phyloP scores from a whole-genome alignment of 2,888 invertebrate species.

The Ectemnius continuus region DNA sequence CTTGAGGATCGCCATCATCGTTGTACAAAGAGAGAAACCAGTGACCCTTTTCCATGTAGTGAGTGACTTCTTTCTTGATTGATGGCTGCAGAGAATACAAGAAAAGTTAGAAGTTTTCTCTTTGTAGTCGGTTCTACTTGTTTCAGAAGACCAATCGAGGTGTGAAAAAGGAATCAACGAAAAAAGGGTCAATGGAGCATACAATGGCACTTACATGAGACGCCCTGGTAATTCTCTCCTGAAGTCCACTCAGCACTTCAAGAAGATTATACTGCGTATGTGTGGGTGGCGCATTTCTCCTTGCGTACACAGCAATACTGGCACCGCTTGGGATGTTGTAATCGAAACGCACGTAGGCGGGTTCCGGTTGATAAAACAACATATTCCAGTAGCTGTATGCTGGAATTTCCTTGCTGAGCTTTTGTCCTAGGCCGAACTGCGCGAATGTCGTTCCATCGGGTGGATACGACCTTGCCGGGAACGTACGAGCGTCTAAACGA shows the following conservation, averaged over 20 bases:
- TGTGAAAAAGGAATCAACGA: slow-evolving; percentile 24
- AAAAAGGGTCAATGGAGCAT: slow-evolving; percentile 62
- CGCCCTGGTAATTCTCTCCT: slow-evolving; percentile 89
- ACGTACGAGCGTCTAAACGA: slow-evolving; percentile 88
- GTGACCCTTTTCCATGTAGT: slow-evolving; percentile 97
- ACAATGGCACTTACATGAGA: slow-evolving; percentile 87
- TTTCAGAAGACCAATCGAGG: too few species aligned
- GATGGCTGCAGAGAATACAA: slow-evolving; percentile 82
- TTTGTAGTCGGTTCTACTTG: background rate
- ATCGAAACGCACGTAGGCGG: slow-evolving; percentile 96
- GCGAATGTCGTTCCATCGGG: slow-evolving; percentile 95
- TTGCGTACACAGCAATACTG: slow-evolving; percentile 96
- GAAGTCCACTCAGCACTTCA: slow-evolving; percentile 94
- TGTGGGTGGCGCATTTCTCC: slow-evolving; percentile 95
- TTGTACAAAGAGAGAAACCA: slow-evolving; percentile 98
- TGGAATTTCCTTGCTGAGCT: slow-evolving; percentile 92
- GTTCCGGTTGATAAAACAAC: slow-evolving; percentile 97
- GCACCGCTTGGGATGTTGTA: slow-evolving; percentile 95
- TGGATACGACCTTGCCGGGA: slow-evolving; percentile 93
- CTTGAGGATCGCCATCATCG: slow-evolving; percentile 94
- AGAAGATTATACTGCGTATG: slow-evolving; percentile 98
- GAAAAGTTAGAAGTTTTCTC: background rate
- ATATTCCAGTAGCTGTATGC: slow-evolving; percentile 98
- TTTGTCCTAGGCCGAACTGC: slow-evolving; percentile 92
- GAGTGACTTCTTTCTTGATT: slow-evolving; percentile 94